Percentiles rank a stretch among this genome's conserved stretches.
Evolutionary conservation across 2,113 vertebrate species (phyloP).

Genomic region (Seriola quinqueradiata): DNA sequence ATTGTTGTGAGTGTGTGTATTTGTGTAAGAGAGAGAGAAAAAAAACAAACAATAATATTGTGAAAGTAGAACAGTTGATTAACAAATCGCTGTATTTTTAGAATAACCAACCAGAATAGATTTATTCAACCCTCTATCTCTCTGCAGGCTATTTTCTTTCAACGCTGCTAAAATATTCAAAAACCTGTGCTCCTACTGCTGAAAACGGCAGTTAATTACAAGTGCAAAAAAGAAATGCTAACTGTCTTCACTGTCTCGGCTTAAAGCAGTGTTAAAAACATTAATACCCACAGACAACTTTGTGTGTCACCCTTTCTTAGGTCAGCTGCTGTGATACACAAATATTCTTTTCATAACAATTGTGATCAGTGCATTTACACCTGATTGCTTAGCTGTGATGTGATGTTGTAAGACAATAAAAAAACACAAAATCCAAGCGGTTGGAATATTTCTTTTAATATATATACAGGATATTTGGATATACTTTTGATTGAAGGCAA

Average conservation of each 20-base stretch:
- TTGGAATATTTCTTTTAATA: background rate
- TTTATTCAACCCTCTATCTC: constrained; percentile 7
- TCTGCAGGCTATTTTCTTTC: constrained; percentile 17
- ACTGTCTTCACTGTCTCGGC: background rate
- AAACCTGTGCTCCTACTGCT: background rate
- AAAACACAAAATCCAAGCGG: too few species aligned
- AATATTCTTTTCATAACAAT: background rate
- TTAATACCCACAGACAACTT: background rate
- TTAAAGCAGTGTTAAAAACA: background rate
- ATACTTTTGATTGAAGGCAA: background rate
- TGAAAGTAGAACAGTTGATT: background rate
- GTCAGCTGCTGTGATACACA: background rate
- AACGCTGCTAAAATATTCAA: background rate
- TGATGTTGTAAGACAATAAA: background rate
- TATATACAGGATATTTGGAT: background rate
- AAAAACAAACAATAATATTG: background rate
- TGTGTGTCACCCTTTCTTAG: background rate
- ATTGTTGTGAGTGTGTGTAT: background rate
- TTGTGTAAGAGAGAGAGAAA: background rate
- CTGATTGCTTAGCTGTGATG: background rate
- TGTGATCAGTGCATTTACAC: background rate
- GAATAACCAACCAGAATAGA: constrained; percentile 1
- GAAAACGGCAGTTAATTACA: background rate
- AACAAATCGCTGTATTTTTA: constrained; percentile 11
- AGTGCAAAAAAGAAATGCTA: background rate